Conservation (phyloP, 2,888 invertebrate genomes). For the Tetramorium bicarinatum region DNA sequence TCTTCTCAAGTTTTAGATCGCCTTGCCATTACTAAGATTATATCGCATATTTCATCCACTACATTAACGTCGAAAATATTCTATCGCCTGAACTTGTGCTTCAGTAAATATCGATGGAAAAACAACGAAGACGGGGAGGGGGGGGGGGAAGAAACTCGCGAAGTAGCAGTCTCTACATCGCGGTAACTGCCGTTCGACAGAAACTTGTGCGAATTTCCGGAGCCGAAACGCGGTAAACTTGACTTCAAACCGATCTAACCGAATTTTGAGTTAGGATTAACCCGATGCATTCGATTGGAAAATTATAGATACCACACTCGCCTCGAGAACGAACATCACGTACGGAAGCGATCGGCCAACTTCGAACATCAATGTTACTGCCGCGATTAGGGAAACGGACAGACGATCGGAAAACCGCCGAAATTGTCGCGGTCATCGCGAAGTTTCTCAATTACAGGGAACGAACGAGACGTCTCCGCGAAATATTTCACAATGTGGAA, state of each 20-base stretch:
- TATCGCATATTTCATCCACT: constrained; percentile 35
- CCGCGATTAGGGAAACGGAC: not conserved
- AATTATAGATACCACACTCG: constrained; percentile 38
- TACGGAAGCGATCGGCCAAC: constrained; percentile 18
- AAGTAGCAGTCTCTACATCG: constrained; percentile 29
- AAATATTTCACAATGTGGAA: not conserved
- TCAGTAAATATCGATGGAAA: constrained; percentile 43
- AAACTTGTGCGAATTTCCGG: constrained; percentile 17
- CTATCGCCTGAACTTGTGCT: constrained; percentile 35
- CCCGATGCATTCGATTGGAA: constrained; percentile 33
- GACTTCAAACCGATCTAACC: constrained; percentile 20
- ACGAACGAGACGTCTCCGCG: not conserved
- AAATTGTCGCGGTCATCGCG: not conserved
- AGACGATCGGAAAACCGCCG: not conserved
- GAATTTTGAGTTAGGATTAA: constrained; percentile 42
- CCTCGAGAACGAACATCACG: not conserved
- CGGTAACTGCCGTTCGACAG: constrained; percentile 21
- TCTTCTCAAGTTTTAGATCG: not conserved
- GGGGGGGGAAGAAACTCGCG: not conserved
- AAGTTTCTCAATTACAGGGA: constrained; percentile 21
- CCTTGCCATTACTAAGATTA: constrained; percentile 24
- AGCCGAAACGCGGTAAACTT: constrained; percentile 18
- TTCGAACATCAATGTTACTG: not conserved
- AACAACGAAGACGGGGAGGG: constrained; percentile 17
- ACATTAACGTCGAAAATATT: constrained; percentile 41